Conservation (phyloP, 1,140 invertebrate species). For the Drosophila seguyi region DNA sequence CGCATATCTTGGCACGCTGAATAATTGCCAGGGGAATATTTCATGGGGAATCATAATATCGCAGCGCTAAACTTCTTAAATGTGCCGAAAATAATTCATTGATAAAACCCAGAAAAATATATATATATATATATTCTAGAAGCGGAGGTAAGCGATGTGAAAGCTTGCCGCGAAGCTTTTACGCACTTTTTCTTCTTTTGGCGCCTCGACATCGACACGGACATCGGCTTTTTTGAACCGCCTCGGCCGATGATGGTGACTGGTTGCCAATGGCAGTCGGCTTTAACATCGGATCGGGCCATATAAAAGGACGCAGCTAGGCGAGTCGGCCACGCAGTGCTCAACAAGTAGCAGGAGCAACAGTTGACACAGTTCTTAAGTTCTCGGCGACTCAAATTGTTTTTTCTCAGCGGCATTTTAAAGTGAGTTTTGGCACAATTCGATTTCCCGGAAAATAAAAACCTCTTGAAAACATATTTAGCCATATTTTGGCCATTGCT, state of each 20-base stretch:
- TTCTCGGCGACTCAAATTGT: constrained; percentile 9
- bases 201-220: constrained; percentile 22
- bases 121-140: not conserved
- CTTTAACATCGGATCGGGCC: constrained; percentile 25
- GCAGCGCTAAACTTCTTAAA: constrained; percentile 51
- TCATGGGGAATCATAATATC: constrained; percentile 55
- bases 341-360: constrained; percentile 81
- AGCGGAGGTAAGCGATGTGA: constrained; percentile 3
- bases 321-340: constrained; percentile 74
- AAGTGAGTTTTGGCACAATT: constrained; percentile 33
- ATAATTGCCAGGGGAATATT: constrained; percentile 66
- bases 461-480: not conserved
- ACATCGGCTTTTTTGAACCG: constrained; percentile 15
- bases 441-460: not conserved
- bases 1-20: constrained; percentile 58
- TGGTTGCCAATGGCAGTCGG: constrained; percentile 10
- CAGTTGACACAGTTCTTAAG: constrained; percentile 54
- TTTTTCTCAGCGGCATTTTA: constrained; percentile 22
- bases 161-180: constrained; percentile 71
- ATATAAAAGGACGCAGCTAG: constrained; percentile 73
- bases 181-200: constrained; percentile 61
- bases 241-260: constrained; percentile 17
- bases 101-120: constrained; percentile 50
- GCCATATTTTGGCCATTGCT: not conserved
- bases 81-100: constrained; percentile 74